A percentile compares a stretch with the other conserved stretches of the same genome.
phyloP scores from a whole-genome alignment of 2,113 vertebrate genomes.

The Athene noctua region DNA sequence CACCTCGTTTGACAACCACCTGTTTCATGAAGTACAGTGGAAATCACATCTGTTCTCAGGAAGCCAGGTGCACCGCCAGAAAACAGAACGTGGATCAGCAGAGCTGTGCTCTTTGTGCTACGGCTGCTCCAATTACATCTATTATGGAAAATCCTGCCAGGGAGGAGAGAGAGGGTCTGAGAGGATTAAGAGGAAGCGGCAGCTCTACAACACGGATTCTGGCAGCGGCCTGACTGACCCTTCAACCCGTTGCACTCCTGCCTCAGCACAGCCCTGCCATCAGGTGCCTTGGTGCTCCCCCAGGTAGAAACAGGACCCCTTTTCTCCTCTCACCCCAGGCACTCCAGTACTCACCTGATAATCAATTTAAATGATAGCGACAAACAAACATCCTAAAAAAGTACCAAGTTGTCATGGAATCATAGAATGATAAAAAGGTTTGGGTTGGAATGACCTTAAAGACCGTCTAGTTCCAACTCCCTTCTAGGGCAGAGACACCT shows the following conservation, averaged over 20 bases:
- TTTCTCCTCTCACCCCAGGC: background rate
- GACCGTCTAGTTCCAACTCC: too few species aligned
- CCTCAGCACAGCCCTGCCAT: background rate
- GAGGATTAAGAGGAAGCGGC: background rate
- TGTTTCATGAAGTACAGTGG: background rate
- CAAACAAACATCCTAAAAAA: background rate
- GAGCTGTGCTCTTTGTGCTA: background rate
- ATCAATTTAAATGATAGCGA: background rate
- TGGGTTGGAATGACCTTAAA: too few species aligned
- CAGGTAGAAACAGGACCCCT: background rate
- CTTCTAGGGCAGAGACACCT: too few species aligned
- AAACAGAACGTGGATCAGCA: background rate
- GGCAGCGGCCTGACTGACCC: background rate
- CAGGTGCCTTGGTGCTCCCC: background rate
- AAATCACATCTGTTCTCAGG: background rate
- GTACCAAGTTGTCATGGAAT: background rate
- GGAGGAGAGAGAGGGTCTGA: background rate
- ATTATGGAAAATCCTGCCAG: background rate
- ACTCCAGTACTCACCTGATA: background rate
- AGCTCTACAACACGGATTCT: background rate
- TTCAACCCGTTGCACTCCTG: background rate
- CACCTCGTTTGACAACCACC: background rate
- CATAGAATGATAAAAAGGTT: too few species aligned
- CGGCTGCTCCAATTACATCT: background rate
- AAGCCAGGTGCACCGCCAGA: conserved; percentile 1